Base-by-base conservation (phyloP, 2,888 invertebrate species). In the Fragum whitleyi region DNA sequence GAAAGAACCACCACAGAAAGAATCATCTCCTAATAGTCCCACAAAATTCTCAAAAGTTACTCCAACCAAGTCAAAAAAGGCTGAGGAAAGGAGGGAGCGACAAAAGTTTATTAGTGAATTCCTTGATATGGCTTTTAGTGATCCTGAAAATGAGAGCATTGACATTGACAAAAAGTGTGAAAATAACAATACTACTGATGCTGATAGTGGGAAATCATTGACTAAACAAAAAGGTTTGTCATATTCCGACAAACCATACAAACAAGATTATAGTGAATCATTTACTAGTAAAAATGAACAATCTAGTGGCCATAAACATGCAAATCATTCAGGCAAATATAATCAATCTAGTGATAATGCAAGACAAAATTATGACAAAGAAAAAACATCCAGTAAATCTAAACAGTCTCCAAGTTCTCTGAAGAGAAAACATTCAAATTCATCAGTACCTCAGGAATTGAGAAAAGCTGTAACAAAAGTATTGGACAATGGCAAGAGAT, bases 401-500 rank as follows among this genome's bases (percentile, higher is more conserved):
- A 29, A 36, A 55, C 21, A 51, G 6, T 47, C 67, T 14, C 21
- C 72, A 32, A 61, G 23, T 69, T 39, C 70, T 29, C 32, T 74
- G 14, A 83, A 83, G 28, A 74, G 79, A 67, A 81, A 81, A 62
- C 77, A 55, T 55, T 55, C 70, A 72, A 69, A 36, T 16, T 78
- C 82, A 36, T 28, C 75, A 29, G 73, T 72, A 19, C 67, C 75
- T 29, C 65, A 32, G 42, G 73, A 78, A 28, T 39, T 86, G 19
- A 81, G 82, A 42, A 86, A 83, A 61, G 83, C 76, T 67, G 80
- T 77, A 23, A 87, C 85, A 36, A 75, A 83, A 29, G 62, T 85
- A 28, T 57, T 83, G 47, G 65, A 74, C 9, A 39, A 55, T 57
- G 62, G 71, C 29, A 70, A 70, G 14, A 70, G 69, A 26, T 51